These are phyloP conservation scores for Drosophila paramelanica DNA, from an alignment of 2,888 invertebrate genomes.

Conservation along the genomic window DNA sequence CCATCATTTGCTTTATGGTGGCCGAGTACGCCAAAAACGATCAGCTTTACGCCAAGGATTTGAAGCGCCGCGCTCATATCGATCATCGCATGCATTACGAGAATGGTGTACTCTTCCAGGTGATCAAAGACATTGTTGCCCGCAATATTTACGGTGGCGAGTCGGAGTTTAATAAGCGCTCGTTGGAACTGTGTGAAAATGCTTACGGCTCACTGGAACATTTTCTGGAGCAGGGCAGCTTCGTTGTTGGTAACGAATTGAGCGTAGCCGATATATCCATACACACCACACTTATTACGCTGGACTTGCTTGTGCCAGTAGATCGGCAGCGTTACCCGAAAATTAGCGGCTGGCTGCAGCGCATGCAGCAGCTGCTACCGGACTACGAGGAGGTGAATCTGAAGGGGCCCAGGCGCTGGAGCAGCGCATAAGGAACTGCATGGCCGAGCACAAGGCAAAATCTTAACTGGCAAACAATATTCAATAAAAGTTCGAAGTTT, in stretches of 20 bases:
- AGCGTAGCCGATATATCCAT: slow-evolving; percentile 86
- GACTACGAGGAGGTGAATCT: slow-evolving; percentile 81
- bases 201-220: slow-evolving; percentile 82
- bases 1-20: slow-evolving; percentile 86
- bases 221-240: slow-evolving; percentile 78
- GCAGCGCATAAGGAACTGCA: slow-evolving; percentile 67
- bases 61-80: slow-evolving; percentile 86
- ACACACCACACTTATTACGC: slow-evolving; percentile 83
- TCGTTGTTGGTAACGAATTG: slow-evolving; percentile 75
- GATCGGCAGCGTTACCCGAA: slow-evolving; percentile 71
- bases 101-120: slow-evolving; percentile 85
- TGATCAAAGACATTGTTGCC: slow-evolving; percentile 84
- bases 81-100: slow-evolving; percentile 87
- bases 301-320: slow-evolving; percentile 83
- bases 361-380: slow-evolving; percentile 77
- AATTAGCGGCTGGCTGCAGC: slow-evolving; percentile 77
- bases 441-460: slow-evolving; percentile 67
- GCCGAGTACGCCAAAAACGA: slow-evolving; percentile 86
- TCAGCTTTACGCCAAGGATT: slow-evolving; percentile 86
- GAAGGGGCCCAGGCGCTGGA: slow-evolving; percentile 77
- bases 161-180: slow-evolving; percentile 71
- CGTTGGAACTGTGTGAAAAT: slow-evolving; percentile 74
- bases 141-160: slow-evolving; percentile 82
- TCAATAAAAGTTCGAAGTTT: background rate
- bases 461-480: background rate